Evolutionary conservation across 2,113 vertebrate genomes (phyloP).

Genomic region (Chaenocephalus aceratus): DNA sequence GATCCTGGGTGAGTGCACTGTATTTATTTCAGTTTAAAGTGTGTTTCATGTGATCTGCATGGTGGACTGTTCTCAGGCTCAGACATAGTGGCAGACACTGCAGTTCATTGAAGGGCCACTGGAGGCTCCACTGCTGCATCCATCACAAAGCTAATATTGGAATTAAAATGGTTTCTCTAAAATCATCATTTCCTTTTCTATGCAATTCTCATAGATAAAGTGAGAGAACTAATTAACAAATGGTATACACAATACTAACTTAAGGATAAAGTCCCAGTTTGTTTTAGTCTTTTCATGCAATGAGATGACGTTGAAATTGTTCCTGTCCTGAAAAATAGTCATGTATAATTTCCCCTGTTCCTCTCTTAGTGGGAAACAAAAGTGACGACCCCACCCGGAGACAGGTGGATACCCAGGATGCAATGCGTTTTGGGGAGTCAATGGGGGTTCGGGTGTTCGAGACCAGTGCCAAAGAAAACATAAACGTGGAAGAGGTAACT

Average conservation of each 20-base stretch:
- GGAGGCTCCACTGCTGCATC: no score
- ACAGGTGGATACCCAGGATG: slow-evolving; percentile 85
- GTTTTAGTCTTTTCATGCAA: neutral
- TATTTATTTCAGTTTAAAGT: no score
- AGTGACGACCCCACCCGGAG: slow-evolving; percentile 85
- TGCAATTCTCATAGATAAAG: neutral
- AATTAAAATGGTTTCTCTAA: no score
- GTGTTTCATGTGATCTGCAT: no score
- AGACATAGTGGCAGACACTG: no score
- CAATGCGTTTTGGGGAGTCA: slow-evolving; percentile 85
- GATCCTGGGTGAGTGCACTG: slow-evolving; percentile 82
- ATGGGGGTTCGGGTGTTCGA: slow-evolving; percentile 86
- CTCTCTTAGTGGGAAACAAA: slow-evolving; percentile 87
- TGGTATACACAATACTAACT: no score
- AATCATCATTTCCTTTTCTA: no score
- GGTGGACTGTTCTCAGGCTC: no score
- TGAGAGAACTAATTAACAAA: no score
- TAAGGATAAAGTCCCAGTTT: no score
- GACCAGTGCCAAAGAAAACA: slow-evolving; percentile 90
- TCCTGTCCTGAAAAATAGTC: neutral
- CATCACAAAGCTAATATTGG: no score
- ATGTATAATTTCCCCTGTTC: neutral
- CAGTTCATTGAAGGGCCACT: no score
- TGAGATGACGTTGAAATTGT: neutral
- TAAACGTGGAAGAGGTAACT: slow-evolving; percentile 88